Evolutionary conservation across 2,113 vertebrate species (phyloP), one percentile per base, ranked within the genome.

Genomic region (Phylloscopus trochilus): DNA sequence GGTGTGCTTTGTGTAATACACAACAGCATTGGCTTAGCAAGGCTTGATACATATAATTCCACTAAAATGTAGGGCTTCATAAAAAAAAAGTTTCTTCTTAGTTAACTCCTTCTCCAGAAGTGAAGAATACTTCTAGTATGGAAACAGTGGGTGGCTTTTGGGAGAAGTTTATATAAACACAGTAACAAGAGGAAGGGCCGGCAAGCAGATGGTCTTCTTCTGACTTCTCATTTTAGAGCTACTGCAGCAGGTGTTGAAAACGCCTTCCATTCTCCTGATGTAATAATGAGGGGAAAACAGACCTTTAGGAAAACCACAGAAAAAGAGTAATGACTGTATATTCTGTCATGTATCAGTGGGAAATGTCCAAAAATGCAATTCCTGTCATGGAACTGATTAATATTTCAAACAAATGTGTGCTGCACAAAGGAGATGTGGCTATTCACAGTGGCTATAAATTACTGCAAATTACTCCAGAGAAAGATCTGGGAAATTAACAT

Each of bases 161-260:
- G 28, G 37, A 83, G 74, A 43, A 24, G 9, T 28, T 60, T 9
- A 27, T 92, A 51, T 83, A 82, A 93, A 91, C 53, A 63, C 33
- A 47, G 67, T 52, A 56, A 67, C 11, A 62, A 83, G 78, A 87
- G 62, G 39, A 89, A 95, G 72, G 70, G 51, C 41, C n/a, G 0
- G 39, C 20, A 64, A 94, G 66, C 80, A 93, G 82, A 76, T 76
- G 63, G 78, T 80, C 41, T 70, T 84, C 83, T 92, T 89, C 80
- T 94, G 53, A 87, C 31, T 91, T 86, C 59, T 95, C 80, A 16
- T 67, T 93, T 85, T 49, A 64, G 81, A 95, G 95, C 93, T 96
- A 88, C 95, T 56, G 95, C 89, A 96, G 56, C 91, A 97, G 96
- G 96, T 96, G 93, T 92, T 97, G 94, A 97, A 97, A 97, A 78